Conservation (phyloP, 35 echinoderm and acorn worm genomes). For the Chiridota heheva region DNA sequence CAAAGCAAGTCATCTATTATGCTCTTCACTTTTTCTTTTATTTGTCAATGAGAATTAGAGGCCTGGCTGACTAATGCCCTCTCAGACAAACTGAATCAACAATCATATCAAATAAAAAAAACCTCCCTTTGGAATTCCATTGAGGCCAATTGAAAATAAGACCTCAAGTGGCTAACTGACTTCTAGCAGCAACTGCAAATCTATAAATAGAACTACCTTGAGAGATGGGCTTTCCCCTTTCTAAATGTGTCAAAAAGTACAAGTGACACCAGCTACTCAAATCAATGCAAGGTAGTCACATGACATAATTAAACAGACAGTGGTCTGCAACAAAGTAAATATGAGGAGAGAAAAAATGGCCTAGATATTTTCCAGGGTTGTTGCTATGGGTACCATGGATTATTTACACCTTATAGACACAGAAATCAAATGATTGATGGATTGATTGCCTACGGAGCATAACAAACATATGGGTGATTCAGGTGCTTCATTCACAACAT, state of each 20-base stretch:
- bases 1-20: constrained; percentile 41
- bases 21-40: constrained; percentile 36
- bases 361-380: constrained; percentile 32
- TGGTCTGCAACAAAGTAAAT: constrained; percentile 7
- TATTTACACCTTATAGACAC: constrained; percentile 66
- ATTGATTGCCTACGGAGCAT: too few species aligned
- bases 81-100: constrained; percentile 52
- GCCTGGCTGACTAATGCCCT: constrained; percentile 52
- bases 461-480: too few species aligned
- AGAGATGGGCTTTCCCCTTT: too few species aligned
- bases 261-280: neutral
- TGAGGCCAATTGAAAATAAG: constrained; percentile 63
- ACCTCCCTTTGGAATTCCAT: constrained; percentile 58
- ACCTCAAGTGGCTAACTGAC: constrained; percentile 55
- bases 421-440: too few species aligned
- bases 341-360: neutral
- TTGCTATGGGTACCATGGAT: constrained; percentile 32
- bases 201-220: constrained; percentile 43
- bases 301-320: constrained; percentile 28
- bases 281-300: too few species aligned
- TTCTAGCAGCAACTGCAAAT: constrained; percentile 54
- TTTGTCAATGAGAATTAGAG: constrained; percentile 46
- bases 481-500: too few species aligned
- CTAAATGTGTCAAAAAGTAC: constrained; percentile 4
- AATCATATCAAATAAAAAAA: constrained; percentile 56